These are phyloP conservation scores for Drosophila quadrilineata DNA, from an alignment of 1,140 invertebrate species.

Conservation along the genomic window DNA sequence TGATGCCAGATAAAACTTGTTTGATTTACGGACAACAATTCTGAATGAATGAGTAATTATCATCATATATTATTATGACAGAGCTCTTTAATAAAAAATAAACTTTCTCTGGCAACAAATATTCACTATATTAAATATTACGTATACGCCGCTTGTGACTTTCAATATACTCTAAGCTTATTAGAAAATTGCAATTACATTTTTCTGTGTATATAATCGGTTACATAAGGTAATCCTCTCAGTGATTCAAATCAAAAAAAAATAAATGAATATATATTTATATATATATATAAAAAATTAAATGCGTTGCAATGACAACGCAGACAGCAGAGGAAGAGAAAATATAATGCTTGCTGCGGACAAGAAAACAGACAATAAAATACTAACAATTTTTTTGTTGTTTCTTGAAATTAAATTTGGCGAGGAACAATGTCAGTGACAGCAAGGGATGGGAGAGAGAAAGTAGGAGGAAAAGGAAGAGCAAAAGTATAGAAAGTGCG, in stretches of 20 bases:
- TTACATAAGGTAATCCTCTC: too few relatives aligned
- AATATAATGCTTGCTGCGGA: conserved; percentile 24
- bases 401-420: conserved; percentile 47
- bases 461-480: conserved; percentile 12
- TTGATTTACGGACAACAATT: too few relatives aligned
- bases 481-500: conserved; percentile 40
- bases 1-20: too few relatives aligned
- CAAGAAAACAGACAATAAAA: conserved; percentile 22
- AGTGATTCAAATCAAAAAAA: too few relatives aligned
- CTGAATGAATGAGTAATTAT: too few relatives aligned
- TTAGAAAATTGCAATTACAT: conserved; percentile 61
- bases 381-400: conserved; percentile 15
- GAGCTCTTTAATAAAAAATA: too few relatives aligned
- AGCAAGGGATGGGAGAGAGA: not conserved
- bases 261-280: too few relatives aligned
- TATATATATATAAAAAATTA: conserved; percentile 43
- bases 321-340: conserved; percentile 18
- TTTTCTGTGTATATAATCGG: too few relatives aligned
- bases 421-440: not conserved
- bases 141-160: conserved; percentile 49
- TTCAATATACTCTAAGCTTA: conserved; percentile 59
- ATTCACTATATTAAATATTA: conserved; percentile 40
- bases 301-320: conserved; percentile 63
- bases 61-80: too few relatives aligned
- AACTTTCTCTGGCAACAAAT: conserved; percentile 28